Conservation (phyloP, 2,113 vertebrate species). For the Sphaerodactylus townsendi region DNA sequence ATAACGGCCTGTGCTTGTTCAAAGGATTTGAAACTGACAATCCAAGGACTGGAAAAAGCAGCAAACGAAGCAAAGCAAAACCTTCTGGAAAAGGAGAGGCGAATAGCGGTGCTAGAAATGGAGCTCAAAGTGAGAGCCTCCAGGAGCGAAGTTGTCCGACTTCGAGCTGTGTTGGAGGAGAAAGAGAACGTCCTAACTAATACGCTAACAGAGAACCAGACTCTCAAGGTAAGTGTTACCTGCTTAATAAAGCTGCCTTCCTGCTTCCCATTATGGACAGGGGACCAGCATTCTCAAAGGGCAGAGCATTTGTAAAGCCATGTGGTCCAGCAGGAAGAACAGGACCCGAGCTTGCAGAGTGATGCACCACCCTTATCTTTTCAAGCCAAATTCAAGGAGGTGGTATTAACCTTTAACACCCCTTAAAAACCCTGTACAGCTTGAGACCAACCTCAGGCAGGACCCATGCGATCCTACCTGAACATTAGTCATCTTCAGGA, state of each 20-base stretch:
- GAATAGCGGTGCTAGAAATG: conserved; percentile 66
- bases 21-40: conserved; percentile 67
- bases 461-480: too few relatives aligned
- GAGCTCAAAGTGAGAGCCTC: conserved; percentile 55
- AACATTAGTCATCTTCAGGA: too few relatives aligned
- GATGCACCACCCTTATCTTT: not conserved
- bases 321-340: not conserved
- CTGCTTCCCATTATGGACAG: not conserved
- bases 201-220: conserved; percentile 53
- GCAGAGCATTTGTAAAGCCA: not conserved
- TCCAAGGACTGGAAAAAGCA: conserved; percentile 68
- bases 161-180: conserved; percentile 69
- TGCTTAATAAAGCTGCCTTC: not conserved
- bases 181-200: conserved; percentile 67
- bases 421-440: too few relatives aligned
- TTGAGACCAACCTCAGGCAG: too few relatives aligned
- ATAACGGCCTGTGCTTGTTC: conserved; percentile 4
- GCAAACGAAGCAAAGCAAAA: conserved; percentile 55
- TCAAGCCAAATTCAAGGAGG: too few relatives aligned
- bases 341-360: not conserved
- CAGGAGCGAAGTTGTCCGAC: conserved; percentile 66
- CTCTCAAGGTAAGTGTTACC: conserved; percentile 66
- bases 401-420: too few relatives aligned
- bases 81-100: conserved; percentile 66
- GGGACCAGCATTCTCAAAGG: not conserved